Percentiles rank a stretch among this genome's conserved stretches.
Evolutionary conservation across 1,140 invertebrate genomes (phyloP).

Genomic region (Ctenoplectra terminalis): DNA sequence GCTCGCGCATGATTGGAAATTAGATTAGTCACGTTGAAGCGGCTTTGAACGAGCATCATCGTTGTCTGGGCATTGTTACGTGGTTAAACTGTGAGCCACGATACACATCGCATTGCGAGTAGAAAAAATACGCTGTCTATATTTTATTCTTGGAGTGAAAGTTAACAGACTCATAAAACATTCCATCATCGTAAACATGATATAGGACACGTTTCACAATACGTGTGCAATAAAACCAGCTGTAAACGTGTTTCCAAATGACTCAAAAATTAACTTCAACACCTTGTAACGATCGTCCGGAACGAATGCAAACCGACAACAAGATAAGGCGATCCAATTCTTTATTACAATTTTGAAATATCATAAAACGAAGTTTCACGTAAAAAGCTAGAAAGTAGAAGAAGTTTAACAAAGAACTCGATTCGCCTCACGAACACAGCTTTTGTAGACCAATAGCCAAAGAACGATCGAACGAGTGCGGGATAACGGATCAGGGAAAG

Average conservation of each 20-base stretch:
- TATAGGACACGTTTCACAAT: too few species aligned
- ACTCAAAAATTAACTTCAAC: too few species aligned
- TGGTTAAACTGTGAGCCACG: conserved; percentile 4
- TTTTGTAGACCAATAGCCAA: neutral
- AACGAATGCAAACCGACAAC: neutral
- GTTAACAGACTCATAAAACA: neutral
- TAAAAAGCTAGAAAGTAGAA: neutral
- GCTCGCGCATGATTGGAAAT: conserved; percentile 70
- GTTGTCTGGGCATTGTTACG: conserved; percentile 33
- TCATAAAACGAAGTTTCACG: neutral
- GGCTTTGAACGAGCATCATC: conserved; percentile 69
- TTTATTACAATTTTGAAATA: too few species aligned
- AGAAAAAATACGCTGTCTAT: neutral
- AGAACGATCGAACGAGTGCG: conserved; percentile 15
- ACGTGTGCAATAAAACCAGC: too few species aligned
- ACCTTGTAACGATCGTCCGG: neutral
- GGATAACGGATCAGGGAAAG: conserved; percentile 36
- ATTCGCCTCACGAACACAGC: neutral
- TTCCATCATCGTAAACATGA: neutral
- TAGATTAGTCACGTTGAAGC: conserved; percentile 77
- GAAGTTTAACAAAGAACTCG: neutral
- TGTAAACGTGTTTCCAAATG: too few species aligned
- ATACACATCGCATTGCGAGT: neutral
- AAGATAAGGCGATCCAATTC: neutral
- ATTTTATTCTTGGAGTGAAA: too few species aligned